phyloP scores from a whole-genome alignment of 2,888 invertebrate species.

The Ligdia adustata region DNA sequence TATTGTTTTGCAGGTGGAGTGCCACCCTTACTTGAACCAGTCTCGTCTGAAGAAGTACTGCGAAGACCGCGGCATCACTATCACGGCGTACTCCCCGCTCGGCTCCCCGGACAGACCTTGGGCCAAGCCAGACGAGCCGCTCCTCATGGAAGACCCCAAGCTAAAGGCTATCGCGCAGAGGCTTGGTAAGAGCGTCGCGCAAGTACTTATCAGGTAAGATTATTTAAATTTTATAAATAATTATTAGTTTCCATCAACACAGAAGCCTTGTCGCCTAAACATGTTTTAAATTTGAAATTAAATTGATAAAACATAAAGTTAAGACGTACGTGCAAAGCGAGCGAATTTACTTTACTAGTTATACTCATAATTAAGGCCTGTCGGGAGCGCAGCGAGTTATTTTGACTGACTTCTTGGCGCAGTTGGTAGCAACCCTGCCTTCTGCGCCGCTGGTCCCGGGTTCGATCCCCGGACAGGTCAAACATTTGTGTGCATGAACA shows the following conservation, averaged over 20 bases:
- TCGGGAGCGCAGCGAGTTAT: too few species aligned
- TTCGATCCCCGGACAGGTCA: too few species aligned
- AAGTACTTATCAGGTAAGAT: slow-evolving; percentile 85
- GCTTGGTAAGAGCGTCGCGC: slow-evolving; percentile 87
- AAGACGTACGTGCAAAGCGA: background rate
- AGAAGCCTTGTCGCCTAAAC: too few species aligned
- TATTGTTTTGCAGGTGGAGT: slow-evolving; percentile 85
- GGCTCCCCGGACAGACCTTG: slow-evolving; percentile 93
- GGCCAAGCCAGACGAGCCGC: slow-evolving; percentile 89
- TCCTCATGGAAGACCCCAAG: slow-evolving; percentile 89
- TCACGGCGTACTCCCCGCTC: slow-evolving; percentile 94
- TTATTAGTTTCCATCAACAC: too few species aligned
- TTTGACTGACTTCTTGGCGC: too few species aligned
- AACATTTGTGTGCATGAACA: too few species aligned
- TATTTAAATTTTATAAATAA: background rate
- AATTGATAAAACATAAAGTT: too few species aligned
- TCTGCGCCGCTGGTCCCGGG: too few species aligned
- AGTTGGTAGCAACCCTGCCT: too few species aligned
- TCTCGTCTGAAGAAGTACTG: slow-evolving; percentile 88
- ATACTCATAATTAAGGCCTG: too few species aligned
- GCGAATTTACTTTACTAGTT: background rate
- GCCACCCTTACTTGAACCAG: slow-evolving; percentile 92
- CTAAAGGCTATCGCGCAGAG: slow-evolving; percentile 84
- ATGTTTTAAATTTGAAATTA: too few species aligned
- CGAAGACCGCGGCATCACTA: slow-evolving; percentile 84